Base-by-base conservation (phyloP, 1,140 invertebrate species). In the Diorhabda sublineata region DNA sequence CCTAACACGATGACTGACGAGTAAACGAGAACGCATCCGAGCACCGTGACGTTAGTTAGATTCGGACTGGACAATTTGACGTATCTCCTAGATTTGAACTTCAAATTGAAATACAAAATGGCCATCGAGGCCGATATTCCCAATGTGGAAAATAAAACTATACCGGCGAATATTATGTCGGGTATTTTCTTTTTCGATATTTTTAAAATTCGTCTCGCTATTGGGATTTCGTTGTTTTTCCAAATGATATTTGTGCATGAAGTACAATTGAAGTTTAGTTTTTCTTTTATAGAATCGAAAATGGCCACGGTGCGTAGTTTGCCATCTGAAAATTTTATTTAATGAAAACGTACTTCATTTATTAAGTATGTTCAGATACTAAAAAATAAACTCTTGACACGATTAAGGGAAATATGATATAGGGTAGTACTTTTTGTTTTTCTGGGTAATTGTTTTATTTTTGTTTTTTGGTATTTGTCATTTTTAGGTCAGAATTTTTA, bases 1-100 rank as follows among this genome's bases (percentile, higher is more conserved):
- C 93, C 94, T 61, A 96, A 84, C 61, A 98, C 83, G 69, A 97
- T 94, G 45, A 98, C 95, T 61, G 95, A 95, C 8, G 91, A 86
- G 82, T 98, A 99, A 4, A 97, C 94, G 68, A 98, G 83, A 71
- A 96, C 91, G 77, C 95, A 98, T 41, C 97, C 97, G 60, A 96
- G 88, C 60, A 97, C 93, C 8, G 97, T 96, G 79, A 98, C 89
- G 83, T 98, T 98, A 85, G 98, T 98, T 71, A 98, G 85, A 77
- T 96, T 91, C 4, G 97, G 97, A 80, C 95, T 97, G 26, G 96
- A 98, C 82, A 99, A 90, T 84, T 72, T 72, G 26, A 72, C 87
- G 83, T 86, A 95, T 91, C 94, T 95, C 77, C 92, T 86, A 77
- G 91, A 90, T 67, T 93, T 85, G 81, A 94, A 94, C 82, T 93